phyloP scores from a whole-genome alignment of 2,888 invertebrate species.

The Nipponacmea schrenckii region DNA sequence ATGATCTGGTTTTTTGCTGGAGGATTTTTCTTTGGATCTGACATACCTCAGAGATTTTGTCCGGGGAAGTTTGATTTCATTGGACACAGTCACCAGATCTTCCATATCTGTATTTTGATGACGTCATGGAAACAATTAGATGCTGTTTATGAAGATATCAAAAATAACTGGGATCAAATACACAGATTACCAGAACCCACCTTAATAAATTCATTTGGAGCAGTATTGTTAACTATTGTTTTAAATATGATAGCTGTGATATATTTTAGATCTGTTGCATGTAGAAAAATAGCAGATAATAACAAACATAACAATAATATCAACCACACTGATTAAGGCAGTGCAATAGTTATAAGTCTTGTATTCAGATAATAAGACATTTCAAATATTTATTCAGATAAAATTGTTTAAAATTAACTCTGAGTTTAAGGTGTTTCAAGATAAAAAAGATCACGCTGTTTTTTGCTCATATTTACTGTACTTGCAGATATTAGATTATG shows the following conservation, averaged over 20 bases:
- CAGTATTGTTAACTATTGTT: conserved; percentile 49
- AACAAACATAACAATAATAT: not conserved
- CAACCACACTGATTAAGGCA: too few relatives aligned
- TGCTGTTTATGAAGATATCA: conserved; percentile 60
- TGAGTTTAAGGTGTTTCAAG: too few relatives aligned
- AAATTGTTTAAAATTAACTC: too few relatives aligned
- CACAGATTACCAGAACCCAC: conserved; percentile 50
- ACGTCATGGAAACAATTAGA: conserved; percentile 62
- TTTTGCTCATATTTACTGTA: too few relatives aligned
- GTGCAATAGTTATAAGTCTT: too few relatives aligned
- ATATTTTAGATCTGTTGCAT: conserved; percentile 45
- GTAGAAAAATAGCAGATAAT: conserved; percentile 35
- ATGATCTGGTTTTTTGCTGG: conserved; percentile 62
- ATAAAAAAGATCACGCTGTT: too few relatives aligned
- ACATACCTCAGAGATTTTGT: conserved; percentile 63
- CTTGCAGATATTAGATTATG: too few relatives aligned
- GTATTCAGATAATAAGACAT: too few relatives aligned
- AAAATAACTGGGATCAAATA: conserved; percentile 38
- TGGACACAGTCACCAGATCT: conserved; percentile 66
- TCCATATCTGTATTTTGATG: conserved; percentile 64
- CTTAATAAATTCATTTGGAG: conserved; percentile 57
- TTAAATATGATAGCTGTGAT: conserved; percentile 49
- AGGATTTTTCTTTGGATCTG: conserved; percentile 65
- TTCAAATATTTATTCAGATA: too few relatives aligned
- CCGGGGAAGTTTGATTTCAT: conserved; percentile 65